phyloP scores from a whole-genome alignment of 2,113 vertebrate species.

The Ptilonorhynchus violaceus region DNA sequence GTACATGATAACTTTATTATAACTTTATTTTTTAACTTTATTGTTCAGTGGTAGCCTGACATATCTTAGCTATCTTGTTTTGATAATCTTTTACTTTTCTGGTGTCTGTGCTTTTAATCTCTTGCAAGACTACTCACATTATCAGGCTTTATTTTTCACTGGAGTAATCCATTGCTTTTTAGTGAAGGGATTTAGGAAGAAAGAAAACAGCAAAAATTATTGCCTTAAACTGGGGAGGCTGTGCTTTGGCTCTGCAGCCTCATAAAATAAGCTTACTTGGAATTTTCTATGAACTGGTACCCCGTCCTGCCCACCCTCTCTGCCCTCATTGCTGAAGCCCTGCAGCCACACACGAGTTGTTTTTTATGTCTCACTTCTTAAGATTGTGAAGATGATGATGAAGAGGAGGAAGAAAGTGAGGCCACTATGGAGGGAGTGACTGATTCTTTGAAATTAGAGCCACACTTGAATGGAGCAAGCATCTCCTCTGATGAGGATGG shows the following conservation, averaged over 20 bases:
- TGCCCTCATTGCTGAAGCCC: not conserved
- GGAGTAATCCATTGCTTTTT: not conserved
- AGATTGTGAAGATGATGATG: conserved; percentile 64
- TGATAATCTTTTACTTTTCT: not conserved
- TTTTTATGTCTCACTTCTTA: not conserved
- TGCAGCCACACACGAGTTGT: not conserved
- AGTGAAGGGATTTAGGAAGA: not conserved
- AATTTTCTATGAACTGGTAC: not conserved
- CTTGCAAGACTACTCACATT: not conserved
- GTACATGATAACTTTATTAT: not conserved
- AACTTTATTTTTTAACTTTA: not conserved
- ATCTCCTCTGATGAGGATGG: conserved; percentile 86
- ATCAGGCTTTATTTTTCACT: not conserved
- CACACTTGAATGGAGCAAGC: not conserved
- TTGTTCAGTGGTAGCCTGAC: not conserved
- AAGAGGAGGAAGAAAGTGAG: conserved; percentile 37
- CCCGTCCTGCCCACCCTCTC: not conserved
- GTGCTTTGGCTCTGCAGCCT: not conserved
- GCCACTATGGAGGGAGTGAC: not conserved
- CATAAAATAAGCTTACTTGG: not conserved
- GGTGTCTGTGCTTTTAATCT: not conserved
- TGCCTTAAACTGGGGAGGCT: not conserved
- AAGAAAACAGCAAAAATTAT: not conserved
- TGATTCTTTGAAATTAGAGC: not conserved
- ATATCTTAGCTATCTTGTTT: not conserved